Evolutionary conservation across 2,113 vertebrate species (phyloP).

Genomic region (Hypocryptadius cinnamomeus): DNA sequence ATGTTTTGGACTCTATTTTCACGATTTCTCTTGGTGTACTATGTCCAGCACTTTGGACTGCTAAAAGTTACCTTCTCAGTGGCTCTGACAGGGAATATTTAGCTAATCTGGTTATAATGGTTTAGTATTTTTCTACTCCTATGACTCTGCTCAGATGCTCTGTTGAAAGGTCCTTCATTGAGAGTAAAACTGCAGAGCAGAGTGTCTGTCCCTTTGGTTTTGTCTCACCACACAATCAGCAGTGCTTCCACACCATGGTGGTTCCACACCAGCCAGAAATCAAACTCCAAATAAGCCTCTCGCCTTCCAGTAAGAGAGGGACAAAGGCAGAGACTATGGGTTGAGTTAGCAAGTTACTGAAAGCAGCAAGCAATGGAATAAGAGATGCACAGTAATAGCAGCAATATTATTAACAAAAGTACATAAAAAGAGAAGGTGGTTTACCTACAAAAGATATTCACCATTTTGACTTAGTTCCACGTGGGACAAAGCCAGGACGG

Average conservation of each 20-base stretch:
- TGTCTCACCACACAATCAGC: not conserved
- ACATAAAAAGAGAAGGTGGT: not conserved
- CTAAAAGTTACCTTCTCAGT: not conserved
- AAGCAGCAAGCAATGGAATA: not conserved
- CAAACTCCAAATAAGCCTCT: not conserved
- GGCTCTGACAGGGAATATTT: not conserved
- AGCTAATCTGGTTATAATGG: not conserved
- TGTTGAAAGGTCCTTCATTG: not conserved
- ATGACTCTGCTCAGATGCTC: not conserved
- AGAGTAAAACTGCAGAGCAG: not conserved
- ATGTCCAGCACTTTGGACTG: not conserved
- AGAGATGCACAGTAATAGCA: not conserved
- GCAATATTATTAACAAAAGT: not conserved
- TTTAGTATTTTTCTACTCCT: not conserved
- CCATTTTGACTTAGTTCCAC: rapidly evolving
- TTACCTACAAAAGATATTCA: not conserved
- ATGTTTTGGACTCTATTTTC: not conserved
- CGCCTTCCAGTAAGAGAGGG: not conserved
- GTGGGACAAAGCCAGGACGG: not conserved
- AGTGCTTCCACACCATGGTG: not conserved
- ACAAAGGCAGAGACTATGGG: not conserved
- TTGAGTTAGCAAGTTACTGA: not conserved
- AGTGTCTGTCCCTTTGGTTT: not conserved
- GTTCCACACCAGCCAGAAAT: not conserved
- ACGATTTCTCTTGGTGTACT: not conserved